Evolutionary conservation across 2,113 vertebrate species (phyloP).

Genomic region (Scalopus aquaticus): DNA sequence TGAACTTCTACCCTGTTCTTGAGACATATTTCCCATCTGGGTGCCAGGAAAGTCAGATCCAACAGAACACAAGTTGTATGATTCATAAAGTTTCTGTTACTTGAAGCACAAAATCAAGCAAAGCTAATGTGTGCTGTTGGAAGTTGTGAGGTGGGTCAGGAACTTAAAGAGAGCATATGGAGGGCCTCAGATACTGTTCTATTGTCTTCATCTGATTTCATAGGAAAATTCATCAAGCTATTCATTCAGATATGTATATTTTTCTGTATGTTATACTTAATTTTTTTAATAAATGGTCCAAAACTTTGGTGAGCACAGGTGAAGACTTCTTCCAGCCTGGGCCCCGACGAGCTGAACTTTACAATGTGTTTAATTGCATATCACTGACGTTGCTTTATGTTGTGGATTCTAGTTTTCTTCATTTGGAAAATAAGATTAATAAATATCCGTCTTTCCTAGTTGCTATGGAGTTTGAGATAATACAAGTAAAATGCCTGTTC

Average conservation of each 20-base stretch:
- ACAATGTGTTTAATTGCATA: not conserved
- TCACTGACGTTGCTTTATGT: not conserved
- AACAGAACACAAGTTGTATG: not conserved
- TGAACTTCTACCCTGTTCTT: not conserved
- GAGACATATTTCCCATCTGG: not conserved
- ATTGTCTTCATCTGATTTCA: not conserved
- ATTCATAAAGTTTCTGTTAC: not conserved
- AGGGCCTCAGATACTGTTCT: not conserved
- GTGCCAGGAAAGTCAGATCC: not conserved
- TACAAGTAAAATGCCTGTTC: not conserved
- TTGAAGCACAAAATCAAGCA: not conserved
- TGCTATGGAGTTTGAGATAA: not conserved
- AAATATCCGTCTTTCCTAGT: not conserved
- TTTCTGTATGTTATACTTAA: not conserved
- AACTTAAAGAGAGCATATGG: not conserved
- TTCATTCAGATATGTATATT: not conserved
- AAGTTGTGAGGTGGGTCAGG: not conserved
- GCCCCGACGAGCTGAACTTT: not conserved
- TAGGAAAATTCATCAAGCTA: not conserved
- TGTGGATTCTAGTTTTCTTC: not conserved
- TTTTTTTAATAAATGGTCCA: not conserved
- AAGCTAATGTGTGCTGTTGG: not conserved
- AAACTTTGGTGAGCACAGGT: not conserved
- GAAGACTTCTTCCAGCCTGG: not conserved
- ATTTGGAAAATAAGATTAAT: not conserved